phyloP scores from a whole-genome alignment of 2,888 invertebrate genomes.

The Drosophila putrida region DNA sequence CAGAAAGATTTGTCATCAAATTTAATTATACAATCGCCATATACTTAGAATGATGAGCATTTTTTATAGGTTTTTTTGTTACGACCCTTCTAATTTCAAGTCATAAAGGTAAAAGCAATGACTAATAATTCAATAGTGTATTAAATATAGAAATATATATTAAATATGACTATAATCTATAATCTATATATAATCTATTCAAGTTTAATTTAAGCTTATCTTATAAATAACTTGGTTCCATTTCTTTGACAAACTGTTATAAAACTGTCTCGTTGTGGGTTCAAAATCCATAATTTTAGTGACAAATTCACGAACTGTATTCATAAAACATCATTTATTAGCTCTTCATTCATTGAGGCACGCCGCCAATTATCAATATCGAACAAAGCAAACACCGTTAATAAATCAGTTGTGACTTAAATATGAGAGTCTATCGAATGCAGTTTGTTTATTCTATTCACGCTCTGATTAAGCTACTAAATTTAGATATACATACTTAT shows the following conservation, averaged over 20 bases:
- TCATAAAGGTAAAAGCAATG: slow-evolving; percentile 5
- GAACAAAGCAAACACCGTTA: slow-evolving; percentile 12
- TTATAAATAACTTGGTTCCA: background rate
- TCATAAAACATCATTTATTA: slow-evolving; percentile 20
- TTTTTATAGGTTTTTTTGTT: slow-evolving; percentile 30
- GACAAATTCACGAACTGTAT: slow-evolving; percentile 1
- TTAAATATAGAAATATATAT: background rate
- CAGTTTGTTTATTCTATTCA: slow-evolving; percentile 54
- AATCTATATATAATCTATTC: background rate
- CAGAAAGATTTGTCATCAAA: slow-evolving; percentile 36
- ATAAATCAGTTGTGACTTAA: slow-evolving; percentile 29
- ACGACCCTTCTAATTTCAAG: slow-evolving; percentile 5
- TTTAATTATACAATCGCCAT: slow-evolving; percentile 23
- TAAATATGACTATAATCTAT: background rate
- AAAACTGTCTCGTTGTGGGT: slow-evolving; percentile 2
- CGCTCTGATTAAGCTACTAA: slow-evolving; percentile 73
- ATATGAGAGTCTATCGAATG: slow-evolving; percentile 1
- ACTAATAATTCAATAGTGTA: background rate
- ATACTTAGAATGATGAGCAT: background rate
- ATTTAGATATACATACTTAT: slow-evolving; percentile 51
- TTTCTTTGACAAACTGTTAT: background rate
- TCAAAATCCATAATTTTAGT: slow-evolving; percentile 7
- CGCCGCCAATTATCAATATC: slow-evolving; percentile 14
- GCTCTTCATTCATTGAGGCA: slow-evolving; percentile 20
- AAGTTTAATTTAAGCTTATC: background rate